phyloP scores from a whole-genome alignment of 2,113 vertebrate genomes.

The Rhinolophus sinicus region DNA sequence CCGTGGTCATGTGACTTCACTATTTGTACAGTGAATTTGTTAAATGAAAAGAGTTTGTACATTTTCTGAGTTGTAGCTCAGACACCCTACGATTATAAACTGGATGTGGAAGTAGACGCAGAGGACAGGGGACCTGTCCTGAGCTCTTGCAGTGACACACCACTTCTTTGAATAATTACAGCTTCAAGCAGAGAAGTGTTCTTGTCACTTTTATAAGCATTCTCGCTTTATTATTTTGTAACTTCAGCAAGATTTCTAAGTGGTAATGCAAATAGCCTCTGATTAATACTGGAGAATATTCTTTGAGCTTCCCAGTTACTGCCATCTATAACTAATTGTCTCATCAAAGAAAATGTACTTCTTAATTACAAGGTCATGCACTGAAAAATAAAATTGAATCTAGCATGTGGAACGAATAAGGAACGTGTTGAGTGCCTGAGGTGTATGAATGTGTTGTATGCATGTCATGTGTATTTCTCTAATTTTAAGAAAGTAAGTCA shows the following conservation, averaged over 20 bases:
- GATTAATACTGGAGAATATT: conserved; percentile 44
- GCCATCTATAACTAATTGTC: conserved; percentile 60
- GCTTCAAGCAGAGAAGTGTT: conserved; percentile 47
- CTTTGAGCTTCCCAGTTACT: conserved; percentile 58
- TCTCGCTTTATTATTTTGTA: conserved; percentile 72
- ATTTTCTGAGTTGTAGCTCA: not conserved
- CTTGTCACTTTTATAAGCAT: conserved; percentile 62
- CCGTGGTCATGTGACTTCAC: not conserved
- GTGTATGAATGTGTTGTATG: not conserved
- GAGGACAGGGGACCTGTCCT: not conserved
- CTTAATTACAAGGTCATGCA: conserved; percentile 66
- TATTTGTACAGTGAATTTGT: not conserved
- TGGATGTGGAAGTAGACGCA: not conserved
- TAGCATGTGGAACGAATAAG: conserved; percentile 52
- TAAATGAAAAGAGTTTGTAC: not conserved
- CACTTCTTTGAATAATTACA: conserved; percentile 41
- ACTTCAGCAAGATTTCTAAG: conserved; percentile 64
- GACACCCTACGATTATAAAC: not conserved
- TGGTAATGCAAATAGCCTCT: conserved; percentile 59
- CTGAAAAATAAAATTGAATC: conserved; percentile 49
- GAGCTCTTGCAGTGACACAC: not conserved
- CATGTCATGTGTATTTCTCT: not conserved
- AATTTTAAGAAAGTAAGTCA: conserved; percentile 51
- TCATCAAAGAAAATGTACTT: conserved; percentile 64
- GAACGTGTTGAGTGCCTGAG: not conserved